These are phyloP conservation scores for Heliornis fulica DNA, from an alignment of 2,113 vertebrate genomes.

Conservation along the genomic window DNA sequence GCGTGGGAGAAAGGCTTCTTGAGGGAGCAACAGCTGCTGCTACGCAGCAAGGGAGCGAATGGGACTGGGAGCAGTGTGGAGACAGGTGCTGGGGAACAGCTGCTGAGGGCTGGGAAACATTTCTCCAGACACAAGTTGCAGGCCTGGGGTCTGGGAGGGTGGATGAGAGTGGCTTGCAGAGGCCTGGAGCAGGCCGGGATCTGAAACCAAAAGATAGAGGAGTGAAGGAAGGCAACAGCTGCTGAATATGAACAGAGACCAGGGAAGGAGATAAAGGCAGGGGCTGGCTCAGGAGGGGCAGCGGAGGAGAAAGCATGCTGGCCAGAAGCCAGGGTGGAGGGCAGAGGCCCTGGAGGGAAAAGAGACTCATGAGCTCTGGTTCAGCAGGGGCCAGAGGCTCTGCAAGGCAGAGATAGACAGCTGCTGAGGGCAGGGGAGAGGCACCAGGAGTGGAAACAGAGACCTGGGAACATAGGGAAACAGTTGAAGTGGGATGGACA, in stretches of 20 bases:
- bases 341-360: not conserved
- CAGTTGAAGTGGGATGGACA: not conserved
- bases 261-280: not conserved
- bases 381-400: not conserved
- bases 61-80: accelerated
- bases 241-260: not conserved
- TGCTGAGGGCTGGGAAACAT: not conserved
- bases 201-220: not conserved
- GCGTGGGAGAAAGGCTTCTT: not conserved
- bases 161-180: no score
- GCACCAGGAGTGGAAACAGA: not conserved
- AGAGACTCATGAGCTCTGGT: accelerated
- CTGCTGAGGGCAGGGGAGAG: not conserved
- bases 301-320: not conserved
- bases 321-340: not conserved
- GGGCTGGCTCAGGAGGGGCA: not conserved
- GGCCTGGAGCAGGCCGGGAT: not conserved
- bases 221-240: not conserved
- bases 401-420: not conserved
- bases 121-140: accelerated
- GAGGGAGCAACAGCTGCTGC: not conserved
- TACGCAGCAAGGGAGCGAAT: accelerated
- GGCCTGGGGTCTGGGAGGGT: not conserved
- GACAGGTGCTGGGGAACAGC: not conserved
- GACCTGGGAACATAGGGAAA: not conserved